Evolutionary conservation across 2,797 vertebrate genomes (phyloP).

Genomic region (Notolepis coatsorum): DNA sequence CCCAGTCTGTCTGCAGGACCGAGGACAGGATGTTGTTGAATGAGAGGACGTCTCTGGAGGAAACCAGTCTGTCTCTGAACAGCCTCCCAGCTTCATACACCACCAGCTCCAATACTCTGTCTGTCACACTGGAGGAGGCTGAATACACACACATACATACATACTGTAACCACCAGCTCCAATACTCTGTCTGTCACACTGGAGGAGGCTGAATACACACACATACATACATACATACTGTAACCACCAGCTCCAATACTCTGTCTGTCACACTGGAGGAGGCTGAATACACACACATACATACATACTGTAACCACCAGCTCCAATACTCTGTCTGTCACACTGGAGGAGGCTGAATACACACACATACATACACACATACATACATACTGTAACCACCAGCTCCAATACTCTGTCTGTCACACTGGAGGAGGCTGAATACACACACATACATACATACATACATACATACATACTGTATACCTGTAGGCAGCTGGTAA

Average conservation of each 20-base stretch:
- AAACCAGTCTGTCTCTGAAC: conserved; percentile 94
- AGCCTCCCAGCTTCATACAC: conserved; percentile 91
- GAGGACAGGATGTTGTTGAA: conserved; percentile 94
- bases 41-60: conserved; percentile 84
- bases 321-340: conserved; percentile 90
- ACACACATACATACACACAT: too few relatives aligned
- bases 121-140: conserved; percentile 80
- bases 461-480: too few relatives aligned
- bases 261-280: neutral
- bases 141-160: conserved; percentile 3
- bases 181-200: neutral
- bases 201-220: conserved; percentile 1
- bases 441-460: conserved; percentile 1
- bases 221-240: neutral
- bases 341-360: conserved; percentile 68
- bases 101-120: conserved; percentile 91
- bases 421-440: neutral
- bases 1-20: conserved; percentile 92
- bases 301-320: conserved; percentile 76
- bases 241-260: neutral
- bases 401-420: neutral
- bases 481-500: conserved; percentile 93
- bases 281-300: conserved; percentile 13
- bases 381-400: too few relatives aligned
- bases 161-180: neutral